Conservation (phyloP, 2,888 invertebrate genomes). For the Meliscaeva auricollis region DNA sequence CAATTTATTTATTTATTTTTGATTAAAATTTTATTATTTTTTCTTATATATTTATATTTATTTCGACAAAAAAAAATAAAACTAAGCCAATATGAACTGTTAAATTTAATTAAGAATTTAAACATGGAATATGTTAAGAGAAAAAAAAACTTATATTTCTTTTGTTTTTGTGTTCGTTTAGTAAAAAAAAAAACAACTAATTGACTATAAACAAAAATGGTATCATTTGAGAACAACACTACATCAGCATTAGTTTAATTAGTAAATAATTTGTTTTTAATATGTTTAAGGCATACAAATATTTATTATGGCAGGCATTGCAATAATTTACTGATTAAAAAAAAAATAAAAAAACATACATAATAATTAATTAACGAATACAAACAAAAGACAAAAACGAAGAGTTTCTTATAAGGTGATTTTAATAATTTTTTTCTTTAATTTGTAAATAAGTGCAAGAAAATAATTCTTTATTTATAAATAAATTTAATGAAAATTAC, state of each 20-base stretch:
- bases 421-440: conserved; percentile 48
- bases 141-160: background rate
- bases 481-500: conserved; percentile 55
- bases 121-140: conserved; percentile 7
- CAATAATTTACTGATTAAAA: conserved; percentile 43
- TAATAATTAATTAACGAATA: conserved; percentile 39
- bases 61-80: conserved; percentile 23
- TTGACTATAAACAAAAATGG: background rate
- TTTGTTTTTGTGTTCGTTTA: background rate
- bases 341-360: conserved; percentile 10
- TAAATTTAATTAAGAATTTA: conserved; percentile 43
- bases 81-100: conserved; percentile 11
- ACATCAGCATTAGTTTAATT: background rate
- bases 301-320: conserved; percentile 48
- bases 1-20: conserved; percentile 68
- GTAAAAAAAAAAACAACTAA: background rate
- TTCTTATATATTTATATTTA: conserved; percentile 40
- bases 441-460: conserved; percentile 66
- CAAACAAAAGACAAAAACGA: conserved; percentile 1
- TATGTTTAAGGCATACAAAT: conserved; percentile 19
- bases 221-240: conserved; percentile 4
- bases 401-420: conserved; percentile 42
- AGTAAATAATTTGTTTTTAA: conserved; percentile 3
- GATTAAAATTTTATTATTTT: conserved; percentile 38
- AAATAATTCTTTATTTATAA: conserved; percentile 58